phyloP scores from a whole-genome alignment of 2,888 invertebrate species.

The Hypercompe scribonia region DNA sequence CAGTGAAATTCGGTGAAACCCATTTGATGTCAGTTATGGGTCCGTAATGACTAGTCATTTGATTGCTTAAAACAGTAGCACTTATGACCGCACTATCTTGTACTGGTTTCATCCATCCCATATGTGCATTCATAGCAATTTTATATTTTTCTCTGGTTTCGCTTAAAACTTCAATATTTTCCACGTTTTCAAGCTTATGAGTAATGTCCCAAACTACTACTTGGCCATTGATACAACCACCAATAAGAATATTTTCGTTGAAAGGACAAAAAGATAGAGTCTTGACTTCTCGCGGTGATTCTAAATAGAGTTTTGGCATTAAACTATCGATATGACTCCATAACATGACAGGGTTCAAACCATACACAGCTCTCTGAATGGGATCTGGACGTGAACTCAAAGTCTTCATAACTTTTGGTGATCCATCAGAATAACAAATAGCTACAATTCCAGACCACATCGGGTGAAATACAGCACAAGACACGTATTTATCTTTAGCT shows the following conservation, averaged over 20 bases:
- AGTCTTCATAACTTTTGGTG: constrained; percentile 80
- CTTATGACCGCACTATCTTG: constrained; percentile 86
- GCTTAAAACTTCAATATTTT: constrained; percentile 87
- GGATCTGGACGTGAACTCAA: constrained; percentile 75
- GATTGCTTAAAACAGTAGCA: constrained; percentile 87
- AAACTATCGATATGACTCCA: constrained; percentile 92
- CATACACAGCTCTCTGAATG: constrained; percentile 86
- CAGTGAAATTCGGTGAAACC: constrained; percentile 88
- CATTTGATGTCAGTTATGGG: constrained; percentile 89
- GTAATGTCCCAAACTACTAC: constrained; percentile 90
- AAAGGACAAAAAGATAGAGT: constrained; percentile 89
- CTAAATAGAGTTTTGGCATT: constrained; percentile 89
- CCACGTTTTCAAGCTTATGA: constrained; percentile 87
- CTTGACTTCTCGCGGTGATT: constrained; percentile 89
- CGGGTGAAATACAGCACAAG: constrained; percentile 90
- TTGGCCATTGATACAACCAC: constrained; percentile 91
- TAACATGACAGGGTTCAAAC: constrained; percentile 89
- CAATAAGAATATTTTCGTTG: constrained; percentile 89
- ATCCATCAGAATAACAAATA: constrained; percentile 88
- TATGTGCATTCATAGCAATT: constrained; percentile 86
- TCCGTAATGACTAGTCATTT: constrained; percentile 88
- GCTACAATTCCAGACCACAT: constrained; percentile 90
- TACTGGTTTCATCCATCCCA: constrained; percentile 90
- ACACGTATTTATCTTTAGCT: constrained; percentile 89
- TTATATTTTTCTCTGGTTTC: constrained; percentile 88